phyloP scores from a whole-genome alignment of 1,140 invertebrate species.

The Drosophila pachea region DNA sequence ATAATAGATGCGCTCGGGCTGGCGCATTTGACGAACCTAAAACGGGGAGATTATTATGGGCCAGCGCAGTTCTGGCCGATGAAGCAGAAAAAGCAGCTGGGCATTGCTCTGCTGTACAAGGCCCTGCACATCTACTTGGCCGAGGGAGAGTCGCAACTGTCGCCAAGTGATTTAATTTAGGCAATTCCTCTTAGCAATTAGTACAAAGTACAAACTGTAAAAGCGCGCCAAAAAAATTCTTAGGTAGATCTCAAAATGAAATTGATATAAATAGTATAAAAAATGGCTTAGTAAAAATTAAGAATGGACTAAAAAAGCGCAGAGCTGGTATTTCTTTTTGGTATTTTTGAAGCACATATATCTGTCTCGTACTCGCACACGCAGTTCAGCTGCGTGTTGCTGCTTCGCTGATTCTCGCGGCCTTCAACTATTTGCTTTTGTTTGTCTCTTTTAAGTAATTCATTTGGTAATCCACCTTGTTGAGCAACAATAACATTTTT shows the following conservation, averaged over 20 bases:
- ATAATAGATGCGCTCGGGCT: slow-evolving; percentile 94
- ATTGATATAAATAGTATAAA: not conserved
- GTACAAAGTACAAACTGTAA: slow-evolving; percentile 57
- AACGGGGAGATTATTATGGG: slow-evolving; percentile 92
- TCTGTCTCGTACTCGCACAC: slow-evolving; percentile 14
- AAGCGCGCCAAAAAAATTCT: slow-evolving; percentile 24
- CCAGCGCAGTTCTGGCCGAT: slow-evolving; percentile 85
- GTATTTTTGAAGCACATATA: not conserved
- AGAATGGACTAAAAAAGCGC: slow-evolving; percentile 8
- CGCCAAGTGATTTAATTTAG: slow-evolving; percentile 84
- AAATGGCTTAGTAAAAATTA: not conserved
- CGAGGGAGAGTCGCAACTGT: slow-evolving; percentile 91
- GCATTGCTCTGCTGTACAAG: slow-evolving; percentile 90
- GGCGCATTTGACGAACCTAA: slow-evolving; percentile 88
- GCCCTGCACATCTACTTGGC: slow-evolving; percentile 90
- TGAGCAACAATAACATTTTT: not conserved
- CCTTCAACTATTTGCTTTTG: not conserved
- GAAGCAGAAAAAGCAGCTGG: slow-evolving; percentile 86
- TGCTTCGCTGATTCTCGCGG: slow-evolving; percentile 8
- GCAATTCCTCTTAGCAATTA: slow-evolving; percentile 23
- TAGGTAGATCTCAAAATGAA: slow-evolving; percentile 47
- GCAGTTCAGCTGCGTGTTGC: not conserved
- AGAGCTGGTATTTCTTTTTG: slow-evolving; percentile 2
- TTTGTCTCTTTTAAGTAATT: no score
- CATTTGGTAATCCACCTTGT: not conserved